These are phyloP conservation scores for Passer domesticus DNA, from an alignment of 2,113 vertebrate genomes.

Conservation along the genomic window DNA sequence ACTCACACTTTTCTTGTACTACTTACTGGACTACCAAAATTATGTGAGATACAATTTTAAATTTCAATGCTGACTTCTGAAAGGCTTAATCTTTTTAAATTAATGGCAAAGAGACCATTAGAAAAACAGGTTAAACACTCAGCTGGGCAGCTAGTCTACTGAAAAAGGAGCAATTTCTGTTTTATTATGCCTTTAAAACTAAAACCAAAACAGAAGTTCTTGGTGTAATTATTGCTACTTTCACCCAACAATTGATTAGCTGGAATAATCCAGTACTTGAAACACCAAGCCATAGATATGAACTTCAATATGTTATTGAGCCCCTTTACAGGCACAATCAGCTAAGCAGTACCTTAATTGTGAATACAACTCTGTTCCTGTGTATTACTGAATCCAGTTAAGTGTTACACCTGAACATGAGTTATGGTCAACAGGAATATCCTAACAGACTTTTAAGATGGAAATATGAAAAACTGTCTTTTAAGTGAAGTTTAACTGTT, in stretches of 20 bases:
- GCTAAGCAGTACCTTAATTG: background rate
- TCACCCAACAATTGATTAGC: background rate
- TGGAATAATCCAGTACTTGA: background rate
- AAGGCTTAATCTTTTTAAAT: background rate
- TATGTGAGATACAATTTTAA: background rate
- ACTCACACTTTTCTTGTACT: background rate
- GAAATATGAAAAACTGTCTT: background rate
- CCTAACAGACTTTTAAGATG: background rate
- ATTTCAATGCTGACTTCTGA: background rate
- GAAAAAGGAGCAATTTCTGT: background rate
- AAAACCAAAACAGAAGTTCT: background rate
- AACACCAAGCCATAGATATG: background rate
- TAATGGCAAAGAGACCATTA: background rate
- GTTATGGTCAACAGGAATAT: background rate
- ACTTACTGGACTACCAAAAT: background rate
- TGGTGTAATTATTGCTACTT: background rate
- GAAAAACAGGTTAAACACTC: background rate
- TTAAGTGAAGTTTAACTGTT: background rate
- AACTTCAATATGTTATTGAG: background rate
- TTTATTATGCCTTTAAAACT: background rate
- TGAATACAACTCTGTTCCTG: fast-evolving
- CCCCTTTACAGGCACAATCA: background rate
- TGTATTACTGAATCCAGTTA: background rate
- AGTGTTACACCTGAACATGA: background rate
- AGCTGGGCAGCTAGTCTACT: background rate